phyloP scores from a whole-genome alignment of 1,140 invertebrate species.

The Panulirus ornatus region DNA sequence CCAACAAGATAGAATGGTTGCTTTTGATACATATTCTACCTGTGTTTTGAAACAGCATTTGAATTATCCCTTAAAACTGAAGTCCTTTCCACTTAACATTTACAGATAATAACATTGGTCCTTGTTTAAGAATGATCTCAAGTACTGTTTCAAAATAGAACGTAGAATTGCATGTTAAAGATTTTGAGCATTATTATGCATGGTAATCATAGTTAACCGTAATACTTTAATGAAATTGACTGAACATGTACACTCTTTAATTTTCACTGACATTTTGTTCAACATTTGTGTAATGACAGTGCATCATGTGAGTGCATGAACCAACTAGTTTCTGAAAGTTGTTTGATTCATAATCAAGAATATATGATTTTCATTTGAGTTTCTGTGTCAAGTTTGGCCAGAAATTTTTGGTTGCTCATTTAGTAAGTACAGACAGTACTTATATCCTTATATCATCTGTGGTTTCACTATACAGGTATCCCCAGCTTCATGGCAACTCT shows the following conservation, averaged over 20 bases:
- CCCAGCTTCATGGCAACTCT: too few species aligned
- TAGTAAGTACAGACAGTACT: too few species aligned
- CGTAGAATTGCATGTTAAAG: not conserved
- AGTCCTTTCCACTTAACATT: not conserved
- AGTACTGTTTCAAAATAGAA: slow-evolving; percentile 8
- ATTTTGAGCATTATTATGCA: not conserved
- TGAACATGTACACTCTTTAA: not conserved
- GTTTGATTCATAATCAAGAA: too few species aligned
- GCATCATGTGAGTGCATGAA: not conserved
- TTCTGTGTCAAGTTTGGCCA: too few species aligned
- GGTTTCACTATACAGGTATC: too few species aligned
- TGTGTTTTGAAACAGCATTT: slow-evolving; percentile 25
- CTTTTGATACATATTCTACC: not conserved
- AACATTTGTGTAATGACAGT: too few species aligned
- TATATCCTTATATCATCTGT: too few species aligned
- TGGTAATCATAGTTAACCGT: not conserved
- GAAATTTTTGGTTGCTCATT: too few species aligned
- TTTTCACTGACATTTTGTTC: not conserved
- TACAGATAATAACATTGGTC: not conserved
- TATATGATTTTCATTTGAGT: too few species aligned
- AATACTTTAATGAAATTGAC: not conserved
- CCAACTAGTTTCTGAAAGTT: too few species aligned
- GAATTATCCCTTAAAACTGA: not conserved
- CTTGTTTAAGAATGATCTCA: not conserved
- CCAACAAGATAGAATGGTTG: slow-evolving; percentile 22